phyloP scores from a whole-genome alignment of 2,888 invertebrate species.

The Hybos culiciformis region DNA sequence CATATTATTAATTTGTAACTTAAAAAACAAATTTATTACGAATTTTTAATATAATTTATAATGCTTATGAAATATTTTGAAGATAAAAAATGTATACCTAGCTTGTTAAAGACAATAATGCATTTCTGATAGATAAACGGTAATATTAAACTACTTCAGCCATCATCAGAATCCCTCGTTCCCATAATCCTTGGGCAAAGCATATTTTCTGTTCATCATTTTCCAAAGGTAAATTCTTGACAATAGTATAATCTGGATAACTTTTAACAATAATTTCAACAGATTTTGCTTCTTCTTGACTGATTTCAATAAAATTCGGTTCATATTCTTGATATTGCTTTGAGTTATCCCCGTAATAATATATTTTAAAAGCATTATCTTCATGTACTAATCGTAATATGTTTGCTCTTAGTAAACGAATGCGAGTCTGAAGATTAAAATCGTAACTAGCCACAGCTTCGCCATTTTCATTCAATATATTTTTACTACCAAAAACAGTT shows the following conservation, averaged over 20 bases:
- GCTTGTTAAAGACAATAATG: too few species aligned
- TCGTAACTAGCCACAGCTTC: conserved; percentile 23
- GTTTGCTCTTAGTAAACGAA: conserved; percentile 45
- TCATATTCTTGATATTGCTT: conserved; percentile 74
- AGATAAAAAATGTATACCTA: too few species aligned
- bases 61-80: too few species aligned
- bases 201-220: conserved; percentile 49
- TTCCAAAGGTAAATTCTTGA: conserved; percentile 56
- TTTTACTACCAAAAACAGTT: conserved; percentile 60
- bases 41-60: too few species aligned
- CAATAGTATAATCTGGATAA: conserved; percentile 64
- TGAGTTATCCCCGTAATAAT: conserved; percentile 75
- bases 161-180: conserved; percentile 65
- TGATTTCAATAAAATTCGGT: conserved; percentile 60
- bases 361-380: conserved; percentile 52
- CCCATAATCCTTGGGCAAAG: conserved; percentile 64
- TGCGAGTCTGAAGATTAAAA: conserved; percentile 39
- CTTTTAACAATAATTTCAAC: conserved; percentile 54
- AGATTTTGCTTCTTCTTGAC: conserved; percentile 49
- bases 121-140: too few species aligned
- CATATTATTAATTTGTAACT: too few species aligned
- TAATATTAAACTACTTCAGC: too few species aligned
- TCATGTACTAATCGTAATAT: conserved; percentile 44
- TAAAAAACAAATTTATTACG: too few species aligned
- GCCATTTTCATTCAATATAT: conserved; percentile 48